These are phyloP conservation scores for Zaprionus capensis DNA, from an alignment of 1,140 invertebrate species.

Conservation along the genomic window DNA sequence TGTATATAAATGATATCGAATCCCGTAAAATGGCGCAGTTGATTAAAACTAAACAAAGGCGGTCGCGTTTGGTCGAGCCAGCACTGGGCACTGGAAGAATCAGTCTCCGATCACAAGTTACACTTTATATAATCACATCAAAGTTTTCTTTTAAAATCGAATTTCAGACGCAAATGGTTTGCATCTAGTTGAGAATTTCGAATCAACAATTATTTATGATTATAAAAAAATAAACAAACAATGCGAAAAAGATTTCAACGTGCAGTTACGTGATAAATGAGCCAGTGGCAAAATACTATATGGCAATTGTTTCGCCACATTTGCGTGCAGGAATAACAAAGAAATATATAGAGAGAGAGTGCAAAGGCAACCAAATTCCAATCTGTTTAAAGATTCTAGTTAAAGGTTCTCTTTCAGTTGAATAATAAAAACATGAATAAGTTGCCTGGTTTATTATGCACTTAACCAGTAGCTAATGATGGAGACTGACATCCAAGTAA, in stretches of 20 bases:
- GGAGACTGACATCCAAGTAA: slow-evolving; percentile 8
- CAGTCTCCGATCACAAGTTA: neutral
- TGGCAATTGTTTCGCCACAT: neutral
- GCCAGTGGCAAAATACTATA: neutral
- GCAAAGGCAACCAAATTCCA: neutral
- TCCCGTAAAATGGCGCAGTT: neutral
- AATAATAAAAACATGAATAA: neutral
- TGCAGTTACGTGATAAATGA: slow-evolving; percentile 5
- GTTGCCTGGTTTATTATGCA: neutral
- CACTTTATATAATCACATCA: neutral
- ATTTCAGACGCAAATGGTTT: neutral
- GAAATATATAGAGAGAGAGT: neutral
- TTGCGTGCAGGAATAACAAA: neutral
- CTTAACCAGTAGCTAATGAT: slow-evolving; percentile 1
- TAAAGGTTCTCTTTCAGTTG: neutral
- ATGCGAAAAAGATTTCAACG: slow-evolving; percentile 13
- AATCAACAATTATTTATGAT: neutral
- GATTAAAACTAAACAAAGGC: slow-evolving; percentile 3
- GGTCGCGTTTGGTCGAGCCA: neutral
- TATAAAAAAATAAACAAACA: slow-evolving; percentile 37
- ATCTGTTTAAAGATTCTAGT: neutral
- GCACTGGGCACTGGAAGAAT: neutral
- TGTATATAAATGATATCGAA: neutral
- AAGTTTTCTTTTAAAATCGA: neutral
- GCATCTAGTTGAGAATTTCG: neutral